Base-by-base conservation (phyloP, 2,888 invertebrate genomes). In the Philonicus albiceps region DNA sequence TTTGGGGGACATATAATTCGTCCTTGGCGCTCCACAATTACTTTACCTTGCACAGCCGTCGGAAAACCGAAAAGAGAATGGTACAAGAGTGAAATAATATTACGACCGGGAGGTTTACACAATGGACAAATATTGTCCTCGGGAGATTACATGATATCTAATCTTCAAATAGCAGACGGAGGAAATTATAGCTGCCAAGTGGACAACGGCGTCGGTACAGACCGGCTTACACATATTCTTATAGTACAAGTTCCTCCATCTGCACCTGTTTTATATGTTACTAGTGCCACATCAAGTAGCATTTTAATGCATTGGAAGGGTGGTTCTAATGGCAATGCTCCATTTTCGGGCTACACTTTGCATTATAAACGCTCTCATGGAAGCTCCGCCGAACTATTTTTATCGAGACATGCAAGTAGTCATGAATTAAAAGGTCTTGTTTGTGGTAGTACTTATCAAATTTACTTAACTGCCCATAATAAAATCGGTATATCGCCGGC, bases 261-360 rank as follows among this genome's bases (percentile, higher is more conserved):
- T 49, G 94, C 96, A 0, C 96, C 97, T 0, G 93, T 95, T 5
- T 92, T 96, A 2, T 95, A 95, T 89, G 95, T 96, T 3, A 95
- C 95, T 3, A 95, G 96, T 90, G 95, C 96, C 2, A 96, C 96
- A 0, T 95, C 95, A 81, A 95, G 95, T 89, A 96, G 96, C 88
- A 94, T 97, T 87, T 91, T 95, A 74, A 93, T 96, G 89, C 95
- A 96, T 89, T 96, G 96, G 96, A 95, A 95, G 90, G 92, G 95
- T n/a, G 95, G 94, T 16, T 94, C 94, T 88, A 94, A 94, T 88
- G 96, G 96, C 8, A 95, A 95, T 81, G 95, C 96, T 7, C 94
- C 95, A 0, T 93, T 96, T 80, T 94, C 94, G 16, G 95, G 95
- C 5, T 96, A 94, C 90, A 95, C 95, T 0, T 91, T 96, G 34